Base-by-base conservation (phyloP, 2,113 vertebrate genomes). In the Capricornis sumatraensis region DNA sequence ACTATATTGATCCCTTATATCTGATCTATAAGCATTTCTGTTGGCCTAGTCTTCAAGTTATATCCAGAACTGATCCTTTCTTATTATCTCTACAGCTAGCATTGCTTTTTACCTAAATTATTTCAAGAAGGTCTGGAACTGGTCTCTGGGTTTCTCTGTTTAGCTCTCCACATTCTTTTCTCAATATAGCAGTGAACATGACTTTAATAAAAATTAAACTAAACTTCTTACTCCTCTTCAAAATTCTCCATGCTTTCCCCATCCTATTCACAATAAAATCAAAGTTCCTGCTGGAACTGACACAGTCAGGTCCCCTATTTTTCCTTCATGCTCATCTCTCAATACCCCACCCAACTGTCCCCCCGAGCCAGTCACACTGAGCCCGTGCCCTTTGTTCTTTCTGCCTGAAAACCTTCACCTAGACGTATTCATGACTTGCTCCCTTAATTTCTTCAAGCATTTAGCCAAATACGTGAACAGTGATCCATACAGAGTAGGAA, bases 401-500 rank as follows among this genome's bases (percentile, higher is more conserved):
- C 12, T 78, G 52, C 40, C 47, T 86, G 71, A 84, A 96, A 91
- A 82, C 13, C 17, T 62, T 93, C 12, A n/a, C n/a, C 12, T 17
- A 47, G 30, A 25, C 62, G 13, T 36, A 45, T 40, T 86, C 19
- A 52, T 36, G 17, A 67, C 43, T 27, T 60, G 6, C 4, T 84
- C 16, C 28, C 62, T 92, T 76, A 40, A 11, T 93, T 45, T 74
- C 33, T 86, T 92, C 33, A 84, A 43, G 23, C 10, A 86, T 85
- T 92, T 89, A 53, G 53, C 8, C 30, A 60, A 78, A 43, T 83
- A 85, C 87, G 85, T 92, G 25, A 82, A 50, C 17, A 92, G 11
- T 53, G 4, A 2, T 84, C 19, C 7, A 8, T 19, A 40, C 7
- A 55, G 67, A 36, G 5, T 15, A 52, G n/a, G 7, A 30, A 90